Evolutionary conservation across 1,140 invertebrate genomes (phyloP).

Genomic region (Conopomorpha cramerella): DNA sequence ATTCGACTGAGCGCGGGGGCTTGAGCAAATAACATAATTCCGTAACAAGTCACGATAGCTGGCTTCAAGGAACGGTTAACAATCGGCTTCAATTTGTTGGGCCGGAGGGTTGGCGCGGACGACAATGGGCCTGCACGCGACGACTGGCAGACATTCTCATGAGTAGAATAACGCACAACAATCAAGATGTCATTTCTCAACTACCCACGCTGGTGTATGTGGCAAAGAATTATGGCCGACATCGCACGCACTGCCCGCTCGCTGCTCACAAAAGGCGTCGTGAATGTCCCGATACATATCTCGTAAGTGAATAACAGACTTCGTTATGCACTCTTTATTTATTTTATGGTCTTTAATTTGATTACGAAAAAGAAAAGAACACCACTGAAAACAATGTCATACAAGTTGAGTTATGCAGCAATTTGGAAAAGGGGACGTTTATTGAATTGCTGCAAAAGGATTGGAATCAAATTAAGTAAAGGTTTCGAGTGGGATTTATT

Average conservation of each 20-base stretch:
- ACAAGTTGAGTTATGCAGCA: no score
- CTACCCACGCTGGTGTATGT: conserved; percentile 53
- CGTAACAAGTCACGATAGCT: conserved; percentile 46
- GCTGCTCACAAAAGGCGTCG: conserved; percentile 43
- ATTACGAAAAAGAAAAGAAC: no score
- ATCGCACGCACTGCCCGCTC: conserved; percentile 32
- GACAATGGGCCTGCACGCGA: conserved; percentile 45
- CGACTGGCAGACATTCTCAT: conserved; percentile 39
- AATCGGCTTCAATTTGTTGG: conserved; percentile 58
- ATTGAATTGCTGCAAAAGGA: no score
- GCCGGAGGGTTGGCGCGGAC: conserved; percentile 23
- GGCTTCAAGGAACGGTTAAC: conserved; percentile 40
- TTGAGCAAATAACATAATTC: conserved; percentile 40
- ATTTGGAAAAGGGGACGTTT: no score
- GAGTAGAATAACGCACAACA: conserved; percentile 54
- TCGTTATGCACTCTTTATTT: conserved; percentile 24
- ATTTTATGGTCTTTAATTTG: background rate
- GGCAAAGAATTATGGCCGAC: conserved; percentile 51
- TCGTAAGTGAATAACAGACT: conserved; percentile 27
- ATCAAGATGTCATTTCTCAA: conserved; percentile 61
- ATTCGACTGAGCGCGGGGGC: no score
- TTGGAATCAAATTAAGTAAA: no score
- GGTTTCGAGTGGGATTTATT: no score
- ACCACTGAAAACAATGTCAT: no score
- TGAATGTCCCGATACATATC: conserved; percentile 43